phyloP scores from a whole-genome alignment of 2,888 invertebrate genomes.

The Torymus texanus region DNA sequence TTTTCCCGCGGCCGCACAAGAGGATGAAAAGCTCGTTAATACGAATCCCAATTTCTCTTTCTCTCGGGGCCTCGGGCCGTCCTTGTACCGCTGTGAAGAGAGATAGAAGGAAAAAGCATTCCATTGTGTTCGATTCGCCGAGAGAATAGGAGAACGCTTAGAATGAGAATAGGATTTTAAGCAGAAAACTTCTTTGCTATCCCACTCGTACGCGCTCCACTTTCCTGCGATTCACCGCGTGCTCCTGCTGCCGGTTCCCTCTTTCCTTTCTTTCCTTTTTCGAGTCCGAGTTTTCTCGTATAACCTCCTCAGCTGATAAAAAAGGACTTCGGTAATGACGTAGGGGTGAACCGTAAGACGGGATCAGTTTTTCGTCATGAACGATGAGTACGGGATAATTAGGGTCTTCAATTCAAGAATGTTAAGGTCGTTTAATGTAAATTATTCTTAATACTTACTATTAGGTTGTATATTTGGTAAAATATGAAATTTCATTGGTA shows the following conservation, averaged over 20 bases:
- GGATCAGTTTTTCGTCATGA: slow-evolving; percentile 6
- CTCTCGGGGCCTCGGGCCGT: background rate
- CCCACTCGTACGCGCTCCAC: slow-evolving; percentile 25
- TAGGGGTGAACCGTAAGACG: slow-evolving; percentile 26
- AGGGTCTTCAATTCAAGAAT: too few relatives aligned
- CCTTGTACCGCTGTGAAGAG: slow-evolving; percentile 25
- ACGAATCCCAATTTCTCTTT: slow-evolving; percentile 60
- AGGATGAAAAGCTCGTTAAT: slow-evolving; percentile 67
- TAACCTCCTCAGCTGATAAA: background rate
- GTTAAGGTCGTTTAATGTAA: too few relatives aligned
- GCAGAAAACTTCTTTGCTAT: slow-evolving; percentile 52
- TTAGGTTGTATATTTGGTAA: too few relatives aligned
- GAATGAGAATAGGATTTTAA: slow-evolving; percentile 61
- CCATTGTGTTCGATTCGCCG: slow-evolving; percentile 50
- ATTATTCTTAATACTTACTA: too few relatives aligned
- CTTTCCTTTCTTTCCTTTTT: background rate
- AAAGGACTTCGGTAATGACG: slow-evolving; percentile 27
- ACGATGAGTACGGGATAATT: too few relatives aligned
- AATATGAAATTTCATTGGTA: too few relatives aligned
- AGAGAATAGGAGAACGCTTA: slow-evolving; percentile 58
- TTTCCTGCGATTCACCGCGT: slow-evolving; percentile 40
- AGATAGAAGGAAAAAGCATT: slow-evolving; percentile 26
- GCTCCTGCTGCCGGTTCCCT: background rate
- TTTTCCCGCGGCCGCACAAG: slow-evolving; percentile 29
- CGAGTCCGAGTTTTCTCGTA: background rate